Evolutionary conservation across 1,140 invertebrate genomes (phyloP), one percentile per base, ranked within the genome.

Genomic region (Lucilia sericata): DNA sequence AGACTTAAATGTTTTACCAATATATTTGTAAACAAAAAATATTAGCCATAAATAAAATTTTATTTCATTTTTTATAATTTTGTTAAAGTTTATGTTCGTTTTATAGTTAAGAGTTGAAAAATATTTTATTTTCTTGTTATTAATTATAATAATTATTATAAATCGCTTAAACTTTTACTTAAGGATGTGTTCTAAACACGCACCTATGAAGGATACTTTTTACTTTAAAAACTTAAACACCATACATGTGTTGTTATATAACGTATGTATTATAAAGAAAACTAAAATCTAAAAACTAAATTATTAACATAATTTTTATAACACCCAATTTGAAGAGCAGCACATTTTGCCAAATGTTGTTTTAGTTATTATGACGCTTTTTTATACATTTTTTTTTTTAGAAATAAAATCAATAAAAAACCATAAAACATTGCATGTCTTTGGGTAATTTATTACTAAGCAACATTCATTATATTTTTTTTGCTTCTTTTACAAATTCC

Each of bases 141-240:
- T 70, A 70, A 70, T 70, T 21, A 70, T 25, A 70, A 70, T 70
- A 70, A 70, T 70, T 70, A 70, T 21, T 70, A 70, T 21, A 70
- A 60, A 70, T 70, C 21, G 65, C 9, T 70, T 70, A 70, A 70
- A 70, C 65, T 19, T 21, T 70, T 70, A 70, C 65, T 12, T 70
- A 21, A 70, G 10, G 19, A 70, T 70, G 65, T 70, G 12, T 70
- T 21, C 21, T 19, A 21, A 70, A 70, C 65, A 70, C 65, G 65
- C 65, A 70, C n/a, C 1, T 30, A 70, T 70, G 21, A 25, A 21
- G 21, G 12, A 12, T 55, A 1, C 14, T 55, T 55, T 70, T 17
- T 65, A 65, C 2, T 65, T n/a, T 17, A 13, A 19, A 70, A 70
- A 70, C 13, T 14, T 60, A 60, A 17, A n/a, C 0, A 60, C 13